These are phyloP conservation scores for Parnassius apollo DNA, from an alignment of 2,888 invertebrate species.

Conservation along the genomic window DNA sequence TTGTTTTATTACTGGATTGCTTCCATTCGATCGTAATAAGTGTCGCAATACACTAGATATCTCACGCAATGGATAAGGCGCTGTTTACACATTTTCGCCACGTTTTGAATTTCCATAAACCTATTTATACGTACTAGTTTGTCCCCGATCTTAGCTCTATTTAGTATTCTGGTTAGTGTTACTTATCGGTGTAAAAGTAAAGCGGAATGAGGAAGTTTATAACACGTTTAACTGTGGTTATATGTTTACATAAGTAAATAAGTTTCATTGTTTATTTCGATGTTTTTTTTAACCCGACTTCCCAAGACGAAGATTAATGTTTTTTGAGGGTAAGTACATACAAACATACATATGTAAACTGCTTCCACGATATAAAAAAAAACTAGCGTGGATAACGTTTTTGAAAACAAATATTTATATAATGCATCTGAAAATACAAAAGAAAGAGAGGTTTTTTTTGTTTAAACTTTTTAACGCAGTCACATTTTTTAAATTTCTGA, in stretches of 20 bases:
- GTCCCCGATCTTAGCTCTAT: slow-evolving; percentile 9
- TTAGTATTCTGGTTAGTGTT: slow-evolving; percentile 19
- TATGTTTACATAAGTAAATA: not conserved
- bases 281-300: too few species aligned
- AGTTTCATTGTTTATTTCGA: too few species aligned
- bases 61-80: slow-evolving; percentile 11
- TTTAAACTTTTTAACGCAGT: too few species aligned
- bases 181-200: slow-evolving; percentile 12
- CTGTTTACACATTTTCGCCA: slow-evolving; percentile 12
- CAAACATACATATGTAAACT: too few species aligned
- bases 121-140: slow-evolving; percentile 9
- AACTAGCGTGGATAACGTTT: too few species aligned
- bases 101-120: slow-evolving; percentile 15
- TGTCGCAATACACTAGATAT: slow-evolving; percentile 5
- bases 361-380: too few species aligned
- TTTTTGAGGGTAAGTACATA: too few species aligned
- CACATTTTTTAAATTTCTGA: too few species aligned
- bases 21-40: slow-evolving; percentile 2
- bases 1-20: slow-evolving; percentile 11
- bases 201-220: slow-evolving; percentile 10
- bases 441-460: too few species aligned
- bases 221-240: not conserved
- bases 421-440: too few species aligned
- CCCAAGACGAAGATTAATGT: too few species aligned
- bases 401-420: too few species aligned